Base-by-base conservation (phyloP, 1,140 invertebrate genomes). In the Drosophila repletoides region DNA sequence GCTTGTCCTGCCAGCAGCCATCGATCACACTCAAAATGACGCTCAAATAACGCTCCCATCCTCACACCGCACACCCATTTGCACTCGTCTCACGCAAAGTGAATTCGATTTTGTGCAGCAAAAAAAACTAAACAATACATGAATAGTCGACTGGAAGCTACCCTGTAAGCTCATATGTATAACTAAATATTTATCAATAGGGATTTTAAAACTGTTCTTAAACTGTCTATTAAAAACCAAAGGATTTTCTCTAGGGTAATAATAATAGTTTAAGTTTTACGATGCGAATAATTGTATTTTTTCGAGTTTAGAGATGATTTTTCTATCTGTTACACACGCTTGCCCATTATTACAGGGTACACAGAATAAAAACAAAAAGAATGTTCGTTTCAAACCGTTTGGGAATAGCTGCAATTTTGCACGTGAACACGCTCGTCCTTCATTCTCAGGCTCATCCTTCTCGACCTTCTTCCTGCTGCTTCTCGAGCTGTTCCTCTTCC, bases 321-420 rank as follows among this genome's bases (percentile, higher is more conserved):
- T n/a, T n/a, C n/a, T n/a, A n/a, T n/a, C n/a, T n/a, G n/a, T n/a
- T n/a, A n/a, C n/a, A n/a, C n/a, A n/a, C n/a, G n/a, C n/a, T n/a
- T n/a, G n/a, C n/a, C n/a, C n/a, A n/a, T n/a, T n/a, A n/a, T n/a
- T n/a, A n/a, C n/a, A n/a, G n/a, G n/a, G n/a, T n/a, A n/a, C n/a
- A n/a, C n/a, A n/a, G n/a, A 58, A 60, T 40, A 36, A 40, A 51
- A 40, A 53, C 36, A 61, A 38, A 26, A 46, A 43, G 17, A 19
- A 49, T 12, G 19, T 6, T 51, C 49, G 36, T 45, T 26, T 28
- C 10, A 51, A 56, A 36, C 36, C 66, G 24, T 56, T 61, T 21
- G 79, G 80, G 79, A 84, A 86, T 84, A 69, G 79, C 58, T 79
- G 79, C 79, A 84, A 86, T 84, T 84, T 84, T 84, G 80, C 79